Evolutionary conservation across 2,888 invertebrate genomes (phyloP), one percentile per base, ranked within the genome.

Genomic region (Entomobrya proxima): DNA sequence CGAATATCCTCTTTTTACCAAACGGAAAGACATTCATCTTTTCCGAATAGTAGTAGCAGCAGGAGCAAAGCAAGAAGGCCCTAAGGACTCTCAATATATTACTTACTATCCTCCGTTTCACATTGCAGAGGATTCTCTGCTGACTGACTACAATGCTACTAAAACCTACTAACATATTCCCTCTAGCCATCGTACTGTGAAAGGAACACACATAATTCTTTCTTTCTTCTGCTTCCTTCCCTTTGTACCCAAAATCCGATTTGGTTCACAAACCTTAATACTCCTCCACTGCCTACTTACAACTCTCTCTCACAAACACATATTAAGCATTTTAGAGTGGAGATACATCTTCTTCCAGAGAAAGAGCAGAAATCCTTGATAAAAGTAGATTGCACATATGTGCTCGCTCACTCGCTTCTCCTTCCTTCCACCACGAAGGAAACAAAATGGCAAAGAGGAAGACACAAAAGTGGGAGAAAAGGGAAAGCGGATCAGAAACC

Each of bases 211-310:
- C 24, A 52, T n/a, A 18, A 55, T 13, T 7, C 55, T n/a, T 55
- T 55, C 55, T 55, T 55, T 18, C n/a, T 52, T 21, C 55, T 55
- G 9, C 55, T 27, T 24, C 18, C 18, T 9, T 55, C 55, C 18
- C 21, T 47, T 47, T 47, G 7, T 47, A n/a, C 13, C 11, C 3
- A 13, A 47, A 58, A 47, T 77, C 61, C 61, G 58, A 77, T 77
- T 77, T 64, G 77, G 77, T 77, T 77, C 77, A 47, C 77, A 77
- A 77, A 61, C 77, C 77, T 44, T 58, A 58, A 58, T 11, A 27
- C 27, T 21, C n/a, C 47, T 9, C 11, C 6, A 9, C 6, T 40
- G 11, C 40, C 40, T 40, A n/a, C 40, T 5, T 13, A 47, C 2
- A 15, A 47, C n/a, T 47, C n/a, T 47, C 47, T 47, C 47, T 13